phyloP scores from a whole-genome alignment of 2,797 vertebrate genomes.

The Anisognathus igniventris region DNA sequence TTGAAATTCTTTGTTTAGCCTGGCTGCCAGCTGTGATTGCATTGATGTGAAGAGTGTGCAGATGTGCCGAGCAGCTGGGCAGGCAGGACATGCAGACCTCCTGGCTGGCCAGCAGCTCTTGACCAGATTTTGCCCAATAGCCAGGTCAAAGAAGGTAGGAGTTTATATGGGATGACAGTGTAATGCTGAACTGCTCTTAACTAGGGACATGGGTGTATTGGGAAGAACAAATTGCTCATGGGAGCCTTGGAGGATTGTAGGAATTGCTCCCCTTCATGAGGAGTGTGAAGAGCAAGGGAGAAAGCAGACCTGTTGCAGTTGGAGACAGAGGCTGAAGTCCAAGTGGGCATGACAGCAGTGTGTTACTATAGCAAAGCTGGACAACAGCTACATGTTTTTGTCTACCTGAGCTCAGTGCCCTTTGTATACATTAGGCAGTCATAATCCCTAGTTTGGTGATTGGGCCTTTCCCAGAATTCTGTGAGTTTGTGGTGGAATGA shows the following conservation, averaged over 20 bases:
- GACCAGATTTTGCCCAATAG: background rate
- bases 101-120: background rate
- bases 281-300: background rate
- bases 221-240: background rate
- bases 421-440: background rate
- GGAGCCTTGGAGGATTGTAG: background rate
- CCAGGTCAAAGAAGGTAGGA: background rate
- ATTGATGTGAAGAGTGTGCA: background rate
- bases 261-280: background rate
- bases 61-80: background rate
- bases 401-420: background rate
- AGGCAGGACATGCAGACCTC: background rate
- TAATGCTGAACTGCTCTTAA: background rate
- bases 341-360: background rate
- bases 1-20: background rate
- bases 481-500: background rate
- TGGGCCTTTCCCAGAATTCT: background rate
- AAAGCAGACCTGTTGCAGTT: background rate
- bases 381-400: background rate
- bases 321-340: background rate
- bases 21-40: background rate
- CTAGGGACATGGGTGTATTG: fast-evolving
- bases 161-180: fast-evolving
- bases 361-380: background rate
- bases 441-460: background rate